Evolutionary conservation across 2,888 invertebrate species (phyloP), one percentile per base, ranked within the genome.

Genomic region (Volucella inflata): DNA sequence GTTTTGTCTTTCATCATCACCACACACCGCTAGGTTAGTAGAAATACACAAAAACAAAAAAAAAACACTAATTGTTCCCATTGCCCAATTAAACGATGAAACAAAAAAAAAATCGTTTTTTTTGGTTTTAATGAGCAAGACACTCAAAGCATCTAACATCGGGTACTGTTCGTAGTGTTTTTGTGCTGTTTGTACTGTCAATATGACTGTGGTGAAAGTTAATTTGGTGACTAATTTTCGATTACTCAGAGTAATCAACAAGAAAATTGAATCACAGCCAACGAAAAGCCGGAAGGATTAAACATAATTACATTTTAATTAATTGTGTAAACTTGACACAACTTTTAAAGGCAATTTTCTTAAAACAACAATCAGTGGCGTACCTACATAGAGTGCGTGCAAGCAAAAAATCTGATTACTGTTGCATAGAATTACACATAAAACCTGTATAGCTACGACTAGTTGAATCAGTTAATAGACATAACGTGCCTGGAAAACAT

Each of bases 341-440:
- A 64, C 38, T 50, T 30, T 30, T 30, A 65, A 51, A 50, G 40
- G 42, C 30, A 42, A 44, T 67, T 51, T 51, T 51, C 40, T 53
- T 11, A 53, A 9, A 21, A 10, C 30, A 21, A 30, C 21, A 17
- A 40, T 17, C n/a, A 42, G 17, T 21, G 40, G 14, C n/a, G 9
- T 17, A 55, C 10, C 2, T 40, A 38, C 14, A n/a, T n/a, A n/a
- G n/a, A 40, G 2, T n/a, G 9, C 16, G 44, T 79, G 78, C 83
- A 74, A 79, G 72, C 30, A 53, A 57, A 67, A 57, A 78, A 83
- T 78, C 82, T 68, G 72, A 77, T 82, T 67, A 64, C 36, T 14
- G 46, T 21, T 21, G 21, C 60, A 38, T n/a, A 14, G 3, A 65
- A 62, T 60, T 50, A 30, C n/a, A 62, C 36, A 36, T 67, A 30